Base-by-base conservation (phyloP, 2,113 vertebrate species). In the Oncorhynchus masou region DNA sequence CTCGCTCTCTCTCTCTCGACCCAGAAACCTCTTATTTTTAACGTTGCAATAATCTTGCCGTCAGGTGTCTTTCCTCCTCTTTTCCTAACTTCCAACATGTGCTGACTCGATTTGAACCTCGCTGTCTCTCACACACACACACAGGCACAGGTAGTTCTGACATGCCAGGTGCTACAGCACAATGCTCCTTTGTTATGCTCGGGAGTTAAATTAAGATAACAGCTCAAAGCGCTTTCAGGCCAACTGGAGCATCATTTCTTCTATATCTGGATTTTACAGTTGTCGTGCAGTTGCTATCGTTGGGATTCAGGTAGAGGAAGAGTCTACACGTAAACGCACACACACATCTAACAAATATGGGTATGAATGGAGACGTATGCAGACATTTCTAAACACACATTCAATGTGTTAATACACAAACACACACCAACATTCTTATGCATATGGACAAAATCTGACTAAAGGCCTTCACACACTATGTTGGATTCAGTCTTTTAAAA, bases 91-190 rank as follows among this genome's bases (percentile, higher is more conserved):
- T 67, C 15, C 27, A 29, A 67, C 65, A 67, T 67, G 65, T 67
- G 65, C 65, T 27, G 65, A 67, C 65, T 67, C 65, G 65, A 67
- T 67, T 5, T 29, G 65, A 31, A 25, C 25, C 29, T 15, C 3
- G 1, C 65, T 66, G 3, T 66, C 65, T 6, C 24, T 31, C 25
- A 19, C 64, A 16, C 27, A 0, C 64, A 27, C 25, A 27, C 64
- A 24, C 24, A 22, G 25, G 25, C 25, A 2, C 64, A 66, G 64
- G 64, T 66, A 66, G 64, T 25, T 29, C 64, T 3, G 24, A 25
- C 64, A 66, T 12, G 25, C 64, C 64, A 66, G 64, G 64, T 66
- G 64, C 24, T 8, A 66, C 64, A 66, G 64, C 64, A 66, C 64
- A 66, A 25, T 13, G 64, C 64, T 66, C 11, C 64, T 25, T 66